A percentile compares a stretch with the other conserved stretches of the same genome.
Evolutionary conservation across 2,888 invertebrate genomes (phyloP).

Genomic region (Plagodis dolabraria): DNA sequence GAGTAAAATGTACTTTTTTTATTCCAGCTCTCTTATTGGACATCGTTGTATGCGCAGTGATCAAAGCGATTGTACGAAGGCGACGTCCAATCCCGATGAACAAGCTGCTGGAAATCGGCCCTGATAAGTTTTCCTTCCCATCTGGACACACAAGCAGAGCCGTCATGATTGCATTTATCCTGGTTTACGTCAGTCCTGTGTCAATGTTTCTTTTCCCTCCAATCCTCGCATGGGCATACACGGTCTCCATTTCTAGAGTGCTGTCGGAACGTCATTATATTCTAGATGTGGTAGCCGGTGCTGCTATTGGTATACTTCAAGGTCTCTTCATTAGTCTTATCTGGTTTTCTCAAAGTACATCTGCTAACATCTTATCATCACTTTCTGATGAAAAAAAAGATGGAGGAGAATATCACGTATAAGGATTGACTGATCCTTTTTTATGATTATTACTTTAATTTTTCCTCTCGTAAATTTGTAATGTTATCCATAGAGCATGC

Average conservation of each 20-base stretch:
- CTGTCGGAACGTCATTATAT: slow-evolving; percentile 94
- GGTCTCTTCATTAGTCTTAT: slow-evolving; percentile 86
- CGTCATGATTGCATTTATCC: slow-evolving; percentile 89
- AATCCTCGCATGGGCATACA: slow-evolving; percentile 89
- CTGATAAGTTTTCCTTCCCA: slow-evolving; percentile 96
- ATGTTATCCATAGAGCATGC: too few species aligned
- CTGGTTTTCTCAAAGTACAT: slow-evolving; percentile 88
- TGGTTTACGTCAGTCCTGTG: slow-evolving; percentile 87
- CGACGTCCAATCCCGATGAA: slow-evolving; percentile 89
- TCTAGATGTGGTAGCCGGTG: slow-evolving; percentile 92
- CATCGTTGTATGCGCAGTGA: slow-evolving; percentile 89
- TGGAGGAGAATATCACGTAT: slow-evolving; percentile 89
- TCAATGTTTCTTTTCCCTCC: slow-evolving; percentile 86
- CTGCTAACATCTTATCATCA: slow-evolving; percentile 84
- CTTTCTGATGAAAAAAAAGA: slow-evolving; percentile 88
- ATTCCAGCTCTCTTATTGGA: slow-evolving; percentile 92
- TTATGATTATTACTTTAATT: too few species aligned
- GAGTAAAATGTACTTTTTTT: slow-evolving; percentile 32
- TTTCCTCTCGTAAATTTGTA: too few species aligned
- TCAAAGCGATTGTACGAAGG: slow-evolving; percentile 92
- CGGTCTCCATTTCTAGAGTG: slow-evolving; percentile 92
- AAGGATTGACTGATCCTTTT: too few species aligned
- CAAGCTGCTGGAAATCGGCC: slow-evolving; percentile 89
- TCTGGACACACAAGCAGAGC: slow-evolving; percentile 97
- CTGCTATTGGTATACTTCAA: slow-evolving; percentile 89